Evolutionary conservation across 2,113 vertebrate species (phyloP), one percentile per base, ranked within the genome.

Genomic region (Paedocypris sp.): DNA sequence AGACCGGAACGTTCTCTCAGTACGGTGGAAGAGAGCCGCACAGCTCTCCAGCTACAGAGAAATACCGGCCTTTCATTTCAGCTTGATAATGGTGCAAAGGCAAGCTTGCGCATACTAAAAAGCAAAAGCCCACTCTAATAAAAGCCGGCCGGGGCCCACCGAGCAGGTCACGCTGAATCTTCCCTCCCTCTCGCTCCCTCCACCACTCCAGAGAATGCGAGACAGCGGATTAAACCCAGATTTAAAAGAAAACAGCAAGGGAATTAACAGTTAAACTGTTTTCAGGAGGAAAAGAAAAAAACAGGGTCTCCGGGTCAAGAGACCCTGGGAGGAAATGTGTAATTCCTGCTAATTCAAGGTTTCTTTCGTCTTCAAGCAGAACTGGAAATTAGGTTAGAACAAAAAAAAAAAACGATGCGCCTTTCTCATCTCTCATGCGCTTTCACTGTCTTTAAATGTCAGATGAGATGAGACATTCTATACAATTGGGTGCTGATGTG

Each of bases 41-140:
- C n/a, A 33, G 28, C 29, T 1, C 29, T 51, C 48, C 29, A 49
- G 26, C 26, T 33, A 47, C 33, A 19, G 39, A 68, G 50, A 66
- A 61, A 65, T 58, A 42, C 62, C 57, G 62, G 51, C 62, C 52
- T 68, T 72, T 68, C 70, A 66, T 65, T 68, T 57, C 62, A 69
- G 62, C 41, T 38, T 32, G 62, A 66, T 68, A 72, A 68, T 68
- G 52, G 62, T 58, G 66, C 57, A 69, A 52, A 69, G 75, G 72
- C 52, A 72, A 62, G 59, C 51, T 77, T 36, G 42, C 47, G 66
- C 62, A 72, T 72, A 72, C 62, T 66, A 72, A 68, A 56, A 38
- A 70, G 58, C 51, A 49, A 38, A 10, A 29, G 48, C 35, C 54
- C 54, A 53, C 49, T 47, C 23, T 16, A 57, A 62, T 56, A 52